Evolutionary conservation across 2,797 vertebrate genomes (phyloP).

Genomic region (Coilia nasus): DNA sequence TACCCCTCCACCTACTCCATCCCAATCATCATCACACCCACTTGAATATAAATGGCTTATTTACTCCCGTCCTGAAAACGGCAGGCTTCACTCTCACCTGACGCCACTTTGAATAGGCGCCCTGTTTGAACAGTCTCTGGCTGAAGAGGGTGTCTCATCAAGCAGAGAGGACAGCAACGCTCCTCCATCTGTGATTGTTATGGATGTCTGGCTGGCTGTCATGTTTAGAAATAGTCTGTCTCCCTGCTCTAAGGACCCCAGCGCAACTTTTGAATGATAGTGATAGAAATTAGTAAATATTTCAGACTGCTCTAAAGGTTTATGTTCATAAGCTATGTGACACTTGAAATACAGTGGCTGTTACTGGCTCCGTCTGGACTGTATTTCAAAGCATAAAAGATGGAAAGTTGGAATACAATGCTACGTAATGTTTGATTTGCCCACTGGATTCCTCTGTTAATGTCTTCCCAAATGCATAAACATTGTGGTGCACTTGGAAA

Average conservation of each 20-base stretch:
- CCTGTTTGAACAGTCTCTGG: neutral
- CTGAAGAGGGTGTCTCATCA: neutral
- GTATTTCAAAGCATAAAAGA: neutral
- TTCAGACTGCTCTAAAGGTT: neutral
- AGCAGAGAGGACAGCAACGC: neutral
- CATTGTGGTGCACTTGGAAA: neutral
- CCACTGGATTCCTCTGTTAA: constrained; percentile 6
- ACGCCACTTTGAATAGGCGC: neutral
- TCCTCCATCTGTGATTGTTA: neutral
- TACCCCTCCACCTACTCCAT: neutral
- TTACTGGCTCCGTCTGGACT: neutral
- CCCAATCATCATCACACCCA: neutral
- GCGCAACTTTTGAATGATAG: neutral
- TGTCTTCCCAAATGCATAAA: neutral
- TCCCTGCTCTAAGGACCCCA: no score
- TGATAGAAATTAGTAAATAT: neutral
- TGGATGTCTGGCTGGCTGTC: neutral
- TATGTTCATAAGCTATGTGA: neutral
- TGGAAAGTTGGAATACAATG: neutral
- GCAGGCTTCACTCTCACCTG: constrained; percentile 31
- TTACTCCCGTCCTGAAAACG: constrained; percentile 34
- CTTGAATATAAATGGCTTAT: constrained; percentile 49
- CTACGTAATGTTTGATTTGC: constrained; percentile 1
- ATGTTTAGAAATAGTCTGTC: neutral
- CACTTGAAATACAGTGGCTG: neutral